Conservation (phyloP, 2,888 invertebrate genomes). For the Harpagoxenus sublaevis region DNA sequence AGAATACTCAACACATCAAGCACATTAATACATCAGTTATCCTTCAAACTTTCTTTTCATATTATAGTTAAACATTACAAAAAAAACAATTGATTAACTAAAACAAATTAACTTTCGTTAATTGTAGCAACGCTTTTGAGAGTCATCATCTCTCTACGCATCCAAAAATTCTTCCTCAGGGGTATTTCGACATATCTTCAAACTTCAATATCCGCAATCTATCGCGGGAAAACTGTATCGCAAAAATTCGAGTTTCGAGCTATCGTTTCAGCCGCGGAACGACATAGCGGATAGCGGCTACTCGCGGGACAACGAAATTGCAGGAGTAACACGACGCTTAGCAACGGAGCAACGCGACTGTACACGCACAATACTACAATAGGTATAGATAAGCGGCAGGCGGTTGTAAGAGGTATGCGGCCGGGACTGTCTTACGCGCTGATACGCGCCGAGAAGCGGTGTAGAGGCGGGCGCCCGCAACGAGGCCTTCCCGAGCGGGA, state of each 20-base stretch:
- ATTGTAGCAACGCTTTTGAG: too few relatives aligned
- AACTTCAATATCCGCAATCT: neutral
- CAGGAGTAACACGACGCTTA: slow-evolving; percentile 63
- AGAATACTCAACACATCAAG: neutral
- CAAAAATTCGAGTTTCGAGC: slow-evolving; percentile 53
- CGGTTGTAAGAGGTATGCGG: slow-evolving; percentile 63
- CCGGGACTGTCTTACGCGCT: slow-evolving; percentile 57
- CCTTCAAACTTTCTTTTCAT: neutral
- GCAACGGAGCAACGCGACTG: slow-evolving; percentile 61
- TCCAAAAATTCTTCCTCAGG: neutral
- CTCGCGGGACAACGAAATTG: slow-evolving; percentile 59
- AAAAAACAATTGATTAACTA: neutral
- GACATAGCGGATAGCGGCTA: slow-evolving; percentile 29
- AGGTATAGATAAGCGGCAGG: slow-evolving; percentile 68
- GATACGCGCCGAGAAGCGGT: slow-evolving; percentile 59
- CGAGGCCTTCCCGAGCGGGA: slow-evolving; percentile 73
- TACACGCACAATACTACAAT: slow-evolving; percentile 60
- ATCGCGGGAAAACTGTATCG: neutral
- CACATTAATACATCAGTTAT: neutral
- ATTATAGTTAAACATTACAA: neutral
- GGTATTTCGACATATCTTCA: neutral
- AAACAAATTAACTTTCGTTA: neutral
- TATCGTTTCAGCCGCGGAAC: slow-evolving; percentile 30
- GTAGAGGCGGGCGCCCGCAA: slow-evolving; percentile 50
- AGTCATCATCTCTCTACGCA: too few relatives aligned